Conservation (phyloP, 2,113 vertebrate genomes). For the Vulpes lagopus region DNA sequence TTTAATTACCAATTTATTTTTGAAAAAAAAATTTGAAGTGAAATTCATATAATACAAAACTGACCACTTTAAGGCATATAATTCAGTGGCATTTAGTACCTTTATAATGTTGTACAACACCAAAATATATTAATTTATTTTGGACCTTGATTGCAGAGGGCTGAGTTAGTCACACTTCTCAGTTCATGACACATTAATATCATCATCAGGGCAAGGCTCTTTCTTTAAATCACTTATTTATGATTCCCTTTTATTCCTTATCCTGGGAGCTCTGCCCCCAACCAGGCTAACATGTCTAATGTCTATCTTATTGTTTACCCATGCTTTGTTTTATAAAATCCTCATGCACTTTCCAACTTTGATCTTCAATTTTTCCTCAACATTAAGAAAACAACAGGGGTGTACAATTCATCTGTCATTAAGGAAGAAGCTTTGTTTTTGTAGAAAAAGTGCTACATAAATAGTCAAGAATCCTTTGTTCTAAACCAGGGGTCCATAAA, state of each 20-base stretch:
- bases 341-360: not conserved
- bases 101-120: not conserved
- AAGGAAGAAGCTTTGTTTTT: not conserved
- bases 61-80: not conserved
- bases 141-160: not conserved
- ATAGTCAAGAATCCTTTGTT: not conserved
- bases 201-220: not conserved
- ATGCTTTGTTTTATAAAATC: constrained; percentile 2
- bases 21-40: not conserved
- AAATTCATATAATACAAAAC: not conserved
- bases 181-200: not conserved
- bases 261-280: not conserved
- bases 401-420: not conserved
- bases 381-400: not conserved
- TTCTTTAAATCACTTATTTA: not conserved
- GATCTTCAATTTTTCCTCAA: not conserved
- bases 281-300: not conserved
- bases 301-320: not conserved
- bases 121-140: not conserved
- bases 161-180: not conserved
- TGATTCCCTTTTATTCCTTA: not conserved
- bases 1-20: not conserved
- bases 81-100: not conserved
- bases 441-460: not conserved
- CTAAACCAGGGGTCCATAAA: not conserved